Evolutionary conservation across 1,140 invertebrate species (phyloP).

Genomic region (Tetragnatha versicolor): DNA sequence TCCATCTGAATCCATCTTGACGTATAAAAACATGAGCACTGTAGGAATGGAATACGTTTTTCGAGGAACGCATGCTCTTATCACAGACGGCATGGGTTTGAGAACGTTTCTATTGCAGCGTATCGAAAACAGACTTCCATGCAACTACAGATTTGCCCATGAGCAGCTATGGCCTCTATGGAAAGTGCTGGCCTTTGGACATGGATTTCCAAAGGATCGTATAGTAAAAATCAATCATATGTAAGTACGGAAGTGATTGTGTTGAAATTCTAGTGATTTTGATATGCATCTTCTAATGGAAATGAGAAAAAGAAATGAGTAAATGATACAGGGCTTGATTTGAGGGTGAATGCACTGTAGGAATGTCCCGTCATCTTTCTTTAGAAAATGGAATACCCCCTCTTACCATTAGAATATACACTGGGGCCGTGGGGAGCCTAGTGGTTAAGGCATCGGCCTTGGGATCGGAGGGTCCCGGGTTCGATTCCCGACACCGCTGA

Average conservation of each 20-base stretch:
- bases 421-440: too few relatives aligned
- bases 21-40: conserved; percentile 16
- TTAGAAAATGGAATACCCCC: too few relatives aligned
- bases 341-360: too few relatives aligned
- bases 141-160: conserved; percentile 10
- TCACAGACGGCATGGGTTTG: conserved; percentile 28
- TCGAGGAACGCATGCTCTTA: neutral
- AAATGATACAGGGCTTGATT: too few relatives aligned
- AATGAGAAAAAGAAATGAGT: too few relatives aligned
- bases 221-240: conserved; percentile 1
- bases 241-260: neutral
- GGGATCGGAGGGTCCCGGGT: too few relatives aligned
- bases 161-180: neutral
- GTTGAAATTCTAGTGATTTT: too few relatives aligned
- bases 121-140: neutral
- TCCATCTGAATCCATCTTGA: neutral
- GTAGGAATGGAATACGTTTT: conserved; percentile 17
- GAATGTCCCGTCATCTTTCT: too few relatives aligned
- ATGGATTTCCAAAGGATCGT: neutral
- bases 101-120: neutral
- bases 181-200: conserved; percentile 7
- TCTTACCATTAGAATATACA: too few relatives aligned
- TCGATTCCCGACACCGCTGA: too few relatives aligned
- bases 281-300: too few relatives aligned
- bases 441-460: too few relatives aligned